Conservation (phyloP, 2,113 vertebrate genomes). For the Elaphurus davidianus region DNA sequence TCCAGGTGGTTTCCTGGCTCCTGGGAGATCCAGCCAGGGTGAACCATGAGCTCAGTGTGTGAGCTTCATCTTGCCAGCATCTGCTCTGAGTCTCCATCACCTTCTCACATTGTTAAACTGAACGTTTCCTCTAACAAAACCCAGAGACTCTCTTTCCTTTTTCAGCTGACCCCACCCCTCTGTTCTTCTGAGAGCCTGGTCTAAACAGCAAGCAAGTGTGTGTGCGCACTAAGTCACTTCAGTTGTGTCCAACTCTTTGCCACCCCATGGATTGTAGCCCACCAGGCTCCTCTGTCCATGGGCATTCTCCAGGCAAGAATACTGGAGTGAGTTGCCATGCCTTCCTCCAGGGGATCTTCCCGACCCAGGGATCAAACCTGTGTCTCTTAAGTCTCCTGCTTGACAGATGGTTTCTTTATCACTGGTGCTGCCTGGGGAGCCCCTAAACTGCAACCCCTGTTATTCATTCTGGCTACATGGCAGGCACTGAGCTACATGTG, state of each 20-base stretch:
- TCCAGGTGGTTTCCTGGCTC: not conserved
- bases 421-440: not conserved
- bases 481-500: fast-evolving
- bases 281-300: not conserved
- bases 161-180: fast-evolving
- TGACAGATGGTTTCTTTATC: not conserved
- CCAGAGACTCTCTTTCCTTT: not conserved
- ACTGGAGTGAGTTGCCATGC: not conserved
- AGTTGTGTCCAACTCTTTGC: not conserved
- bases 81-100: not conserved
- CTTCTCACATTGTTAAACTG: not conserved
- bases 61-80: not conserved
- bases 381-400: not conserved
- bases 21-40: not conserved
- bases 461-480: fast-evolving
- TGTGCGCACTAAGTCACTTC: not conserved
- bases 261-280: not conserved
- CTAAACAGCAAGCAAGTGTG: not conserved
- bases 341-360: not conserved
- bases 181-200: not conserved
- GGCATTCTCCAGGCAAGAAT: not conserved
- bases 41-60: fast-evolving
- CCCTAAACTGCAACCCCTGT: fast-evolving
- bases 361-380: not conserved
- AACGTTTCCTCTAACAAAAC: not conserved